These are phyloP conservation scores for Sebastes minor DNA, from an alignment of 2,797 vertebrate genomes.

Conservation along the genomic window DNA sequence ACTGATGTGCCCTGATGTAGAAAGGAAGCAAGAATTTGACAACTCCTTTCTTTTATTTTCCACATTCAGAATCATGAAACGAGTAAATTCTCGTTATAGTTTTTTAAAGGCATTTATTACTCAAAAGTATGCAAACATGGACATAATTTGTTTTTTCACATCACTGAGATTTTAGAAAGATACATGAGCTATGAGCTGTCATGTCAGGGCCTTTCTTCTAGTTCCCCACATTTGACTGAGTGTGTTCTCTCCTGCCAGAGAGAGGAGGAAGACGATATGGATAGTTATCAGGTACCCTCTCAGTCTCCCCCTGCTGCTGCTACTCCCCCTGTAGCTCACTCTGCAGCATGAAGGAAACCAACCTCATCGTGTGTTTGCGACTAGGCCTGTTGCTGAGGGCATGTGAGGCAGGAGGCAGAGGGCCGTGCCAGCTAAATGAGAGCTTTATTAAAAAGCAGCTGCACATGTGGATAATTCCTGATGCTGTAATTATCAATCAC, in stretches of 20 bases:
- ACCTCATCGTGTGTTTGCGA: constrained; percentile 77
- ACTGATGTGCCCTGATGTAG: constrained; percentile 4
- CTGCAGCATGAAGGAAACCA: constrained; percentile 88
- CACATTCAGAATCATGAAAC: background rate
- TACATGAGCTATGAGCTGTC: constrained; percentile 12
- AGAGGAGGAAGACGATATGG: constrained; percentile 96
- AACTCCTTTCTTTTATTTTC: background rate
- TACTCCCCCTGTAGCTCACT: constrained; percentile 75
- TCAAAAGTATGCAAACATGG: background rate
- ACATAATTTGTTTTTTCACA: background rate
- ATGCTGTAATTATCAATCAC: constrained; percentile 59
- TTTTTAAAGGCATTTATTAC: background rate
- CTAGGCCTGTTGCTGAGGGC: constrained; percentile 53
- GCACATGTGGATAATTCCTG: constrained; percentile 55
- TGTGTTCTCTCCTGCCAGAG: constrained; percentile 97
- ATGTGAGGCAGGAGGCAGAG: constrained; percentile 50
- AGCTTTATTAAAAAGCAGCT: constrained; percentile 69
- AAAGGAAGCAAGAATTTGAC: background rate
- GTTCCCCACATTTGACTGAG: constrained; percentile 83
- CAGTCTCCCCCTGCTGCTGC: constrained; percentile 73
- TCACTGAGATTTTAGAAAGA: background rate
- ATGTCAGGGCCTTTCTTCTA: constrained; percentile 20
- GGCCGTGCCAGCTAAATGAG: constrained; percentile 40
- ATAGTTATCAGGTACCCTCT: constrained; percentile 99
- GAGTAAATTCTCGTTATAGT: background rate